These are phyloP conservation scores for Cyclophora punctaria DNA, from an alignment of 2,888 invertebrate genomes.

Conservation along the genomic window DNA sequence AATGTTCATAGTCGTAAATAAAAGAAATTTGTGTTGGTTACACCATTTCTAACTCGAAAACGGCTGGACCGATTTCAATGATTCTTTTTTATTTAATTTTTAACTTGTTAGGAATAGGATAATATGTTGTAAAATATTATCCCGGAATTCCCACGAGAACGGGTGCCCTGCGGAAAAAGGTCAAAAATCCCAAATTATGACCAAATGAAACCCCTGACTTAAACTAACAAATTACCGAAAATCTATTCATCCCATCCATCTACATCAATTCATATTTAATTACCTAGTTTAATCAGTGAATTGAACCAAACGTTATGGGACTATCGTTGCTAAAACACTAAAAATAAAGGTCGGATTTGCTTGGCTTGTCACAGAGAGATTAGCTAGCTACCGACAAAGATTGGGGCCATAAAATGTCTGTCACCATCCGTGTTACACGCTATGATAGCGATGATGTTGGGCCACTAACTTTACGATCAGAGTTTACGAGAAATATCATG, in stretches of 20 bases:
- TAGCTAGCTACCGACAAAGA: slow-evolving; percentile 37
- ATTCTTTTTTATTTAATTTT: too few species aligned
- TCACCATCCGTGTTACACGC: slow-evolving; percentile 41
- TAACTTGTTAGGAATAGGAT: too few species aligned
- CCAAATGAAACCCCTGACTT: too few species aligned
- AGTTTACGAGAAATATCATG: too few species aligned
- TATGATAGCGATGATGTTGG: slow-evolving; percentile 28
- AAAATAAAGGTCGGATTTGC: slow-evolving; percentile 18
- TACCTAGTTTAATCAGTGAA: slow-evolving; percentile 32
- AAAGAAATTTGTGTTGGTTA: too few species aligned
- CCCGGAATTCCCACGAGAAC: too few species aligned
- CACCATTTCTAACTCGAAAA: too few species aligned
- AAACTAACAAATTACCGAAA: slow-evolving; percentile 17
- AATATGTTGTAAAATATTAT: too few species aligned
- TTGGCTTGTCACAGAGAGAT: slow-evolving; percentile 27
- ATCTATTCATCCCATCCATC: slow-evolving; percentile 19
- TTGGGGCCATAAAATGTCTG: slow-evolving; percentile 47
- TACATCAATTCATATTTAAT: slow-evolving; percentile 26
- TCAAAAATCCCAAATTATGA: too few species aligned
- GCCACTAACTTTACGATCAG: slow-evolving; percentile 9
- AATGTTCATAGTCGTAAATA: too few species aligned
- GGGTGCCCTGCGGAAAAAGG: too few species aligned
- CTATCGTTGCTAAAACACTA: slow-evolving; percentile 14
- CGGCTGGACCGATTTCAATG: too few species aligned
- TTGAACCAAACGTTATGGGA: slow-evolving; percentile 8